These are phyloP conservation scores for Salmo trutta DNA, from an alignment of 2,797 vertebrate genomes.

Conservation along the genomic window DNA sequence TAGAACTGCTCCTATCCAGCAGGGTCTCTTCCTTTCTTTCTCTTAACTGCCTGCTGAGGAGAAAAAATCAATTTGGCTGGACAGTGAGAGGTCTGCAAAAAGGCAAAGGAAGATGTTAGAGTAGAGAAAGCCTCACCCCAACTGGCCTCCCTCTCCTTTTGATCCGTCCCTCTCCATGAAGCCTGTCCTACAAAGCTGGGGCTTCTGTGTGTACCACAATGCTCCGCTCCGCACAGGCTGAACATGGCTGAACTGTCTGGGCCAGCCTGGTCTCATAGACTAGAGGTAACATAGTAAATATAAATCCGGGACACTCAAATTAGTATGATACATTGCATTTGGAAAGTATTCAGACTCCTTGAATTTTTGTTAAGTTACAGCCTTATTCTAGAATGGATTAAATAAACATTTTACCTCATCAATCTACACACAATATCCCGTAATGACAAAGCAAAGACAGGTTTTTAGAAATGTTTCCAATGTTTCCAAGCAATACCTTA, in stretches of 20 bases:
- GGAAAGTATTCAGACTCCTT: too few relatives aligned
- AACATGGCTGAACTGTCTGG: not conserved
- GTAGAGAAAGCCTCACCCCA: not conserved
- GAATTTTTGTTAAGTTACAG: too few relatives aligned
- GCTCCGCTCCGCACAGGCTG: not conserved
- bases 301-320: too few relatives aligned
- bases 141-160: conserved; percentile 6
- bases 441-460: too few relatives aligned
- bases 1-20: conserved; percentile 1
- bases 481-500: too few relatives aligned
- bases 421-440: too few relatives aligned
- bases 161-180: conserved; percentile 2
- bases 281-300: too few relatives aligned
- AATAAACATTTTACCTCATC: too few relatives aligned
- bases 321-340: too few relatives aligned
- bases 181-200: conserved; percentile 1
- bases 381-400: too few relatives aligned
- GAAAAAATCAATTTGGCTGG: conserved; percentile 22
- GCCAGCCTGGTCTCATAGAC: too few relatives aligned
- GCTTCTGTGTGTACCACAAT: not conserved
- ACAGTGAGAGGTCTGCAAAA: conserved; percentile 17
- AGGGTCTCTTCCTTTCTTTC: conserved; percentile 3
- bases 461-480: too few relatives aligned
- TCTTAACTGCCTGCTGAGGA: conserved; percentile 19
- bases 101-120: conserved; percentile 11